Base-by-base conservation (phyloP, 1,140 invertebrate genomes). In the Bombus balteatus region DNA sequence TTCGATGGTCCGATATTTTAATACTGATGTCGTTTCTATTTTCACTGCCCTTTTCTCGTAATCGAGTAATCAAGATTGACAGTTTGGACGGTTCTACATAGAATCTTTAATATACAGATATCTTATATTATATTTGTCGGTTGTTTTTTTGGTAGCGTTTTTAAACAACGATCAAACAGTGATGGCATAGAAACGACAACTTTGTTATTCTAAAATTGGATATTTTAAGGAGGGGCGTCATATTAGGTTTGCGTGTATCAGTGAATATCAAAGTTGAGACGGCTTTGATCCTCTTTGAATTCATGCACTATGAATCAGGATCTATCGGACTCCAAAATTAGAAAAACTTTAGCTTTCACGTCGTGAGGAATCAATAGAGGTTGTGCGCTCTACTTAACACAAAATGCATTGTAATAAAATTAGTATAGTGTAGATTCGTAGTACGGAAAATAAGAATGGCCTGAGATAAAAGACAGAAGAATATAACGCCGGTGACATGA, bases 231-330 rank as follows among this genome's bases (percentile, higher is more conserved):
- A 66, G 6, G 65, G n/a, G 6, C 32, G n/a, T 18, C 2, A 18
- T 32, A 66, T 18, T 32, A 32, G n/a, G 65, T 34, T 34, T 39
- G 32, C 22, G 25, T 28, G 13, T 53, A 53, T 28, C 28, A 10
- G 22, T 41, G 13, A 72, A 41, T 72, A 15, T 41, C 28, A n/a
- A 41, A 72, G 70, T 72, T 41, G 25, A 72, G 5, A n/a, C 37
- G 39, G 28, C 70, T 72, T 72, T 41, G 70, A 72, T 72, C 12
- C 37, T 71, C 68, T 41, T 72, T 41, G 70, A 41, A 72, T 41
- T 72, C 12, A 72, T 41, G 39, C 13, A 72, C 13, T 72, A 28
- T 15, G 70, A 0, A 12, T 37, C 34, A 4, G 15, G 22, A 39
- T 41, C 12, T n/a, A n/a, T 41, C 28, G 37, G 37, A 41, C 41